Evolutionary conservation across 2,113 vertebrate species (phyloP).

Genomic region (Brienomyrus longianalis): DNA sequence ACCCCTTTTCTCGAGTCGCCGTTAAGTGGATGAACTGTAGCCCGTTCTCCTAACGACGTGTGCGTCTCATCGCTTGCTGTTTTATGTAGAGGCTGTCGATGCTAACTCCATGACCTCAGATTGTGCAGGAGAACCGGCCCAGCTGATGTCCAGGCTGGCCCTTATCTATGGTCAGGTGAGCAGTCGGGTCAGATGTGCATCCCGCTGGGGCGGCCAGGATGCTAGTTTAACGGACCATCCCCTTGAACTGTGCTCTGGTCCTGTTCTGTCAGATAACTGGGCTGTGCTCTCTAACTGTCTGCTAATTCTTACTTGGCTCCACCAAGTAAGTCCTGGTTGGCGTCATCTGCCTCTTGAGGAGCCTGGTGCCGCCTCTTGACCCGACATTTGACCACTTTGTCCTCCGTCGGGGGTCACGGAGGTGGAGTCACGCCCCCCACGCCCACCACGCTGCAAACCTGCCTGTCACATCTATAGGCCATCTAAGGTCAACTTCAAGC

Average conservation of each 20-base stretch:
- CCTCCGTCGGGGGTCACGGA: conserved; percentile 47
- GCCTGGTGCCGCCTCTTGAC: conserved; percentile 34
- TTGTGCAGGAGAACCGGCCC: neutral
- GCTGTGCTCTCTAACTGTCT: conserved; percentile 25
- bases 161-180: neutral
- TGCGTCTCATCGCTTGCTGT: conserved; percentile 37
- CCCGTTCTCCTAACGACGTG: conserved; percentile 32
- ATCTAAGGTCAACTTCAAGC: neutral
- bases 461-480: neutral
- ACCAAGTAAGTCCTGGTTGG: conserved; percentile 26
- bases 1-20: conserved; percentile 13
- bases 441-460: conserved; percentile 11
- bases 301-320: neutral
- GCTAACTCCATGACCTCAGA: too few species aligned
- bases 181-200: neutral
- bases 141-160: neutral
- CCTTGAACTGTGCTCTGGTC: conserved; percentile 50
- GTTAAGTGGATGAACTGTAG: conserved; percentile 59
- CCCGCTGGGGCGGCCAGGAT: conserved; percentile 22
- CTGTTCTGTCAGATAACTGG: conserved; percentile 48
- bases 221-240: conserved; percentile 46
- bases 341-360: conserved; percentile 34
- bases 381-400: conserved; percentile 43
- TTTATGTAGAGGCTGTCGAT: neutral
- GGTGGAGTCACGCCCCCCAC: neutral